Base-by-base conservation (phyloP, 2,888 invertebrate species). In the Eupsilia transversa region DNA sequence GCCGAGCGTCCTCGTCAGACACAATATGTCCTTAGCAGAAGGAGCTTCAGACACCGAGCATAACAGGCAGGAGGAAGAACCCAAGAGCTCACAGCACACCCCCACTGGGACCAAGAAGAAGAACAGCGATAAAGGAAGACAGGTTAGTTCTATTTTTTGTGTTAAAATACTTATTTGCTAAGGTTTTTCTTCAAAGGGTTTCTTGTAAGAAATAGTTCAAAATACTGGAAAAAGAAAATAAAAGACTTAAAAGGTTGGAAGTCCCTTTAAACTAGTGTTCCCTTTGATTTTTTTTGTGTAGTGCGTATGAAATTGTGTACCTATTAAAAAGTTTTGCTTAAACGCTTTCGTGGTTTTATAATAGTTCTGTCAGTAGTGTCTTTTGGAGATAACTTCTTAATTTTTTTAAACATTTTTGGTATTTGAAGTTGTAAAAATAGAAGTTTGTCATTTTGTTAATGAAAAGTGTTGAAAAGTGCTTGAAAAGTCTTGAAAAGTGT, bases 1-100 rank as follows among this genome's bases (percentile, higher is more conserved):
- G 68, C 74, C 89, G 89, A 86, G 79, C 89, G 93, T 87, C 84
- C 77, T 82, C 83, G 89, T 82, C 95, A 96, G 93, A 95, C 92
- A 91, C 91, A 90, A 92, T 93, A 96, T 96, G 96, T 96, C 96
- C 94, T 90, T 96, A 92, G 96, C 92, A 66, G 96, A 95, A 93
- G 96, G 93, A 82, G 91, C 91, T 79, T 96, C 96, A 72, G 96
- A 96, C 89, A 93, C 93, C 61, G 96, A 96, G 87, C 92, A 93
- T 72, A 88, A 87, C 67, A 88, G 80, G 46, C 84, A 75, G 74
- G 89, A 89, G 69, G 89, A 87, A 75, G 89, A 89, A 14, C 20
- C 75, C 7, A 87, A 86, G 80, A 88, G 60, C 57, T 63, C 74
- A 23, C 83, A 77, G 74, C 74, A 66, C 63, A 84, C 87, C 4